Percentiles rank a stretch among this genome's conserved stretches.
These are phyloP conservation scores for Drosophila mimica DNA, from an alignment of 2,888 invertebrate species.

Conservation along the genomic window DNA sequence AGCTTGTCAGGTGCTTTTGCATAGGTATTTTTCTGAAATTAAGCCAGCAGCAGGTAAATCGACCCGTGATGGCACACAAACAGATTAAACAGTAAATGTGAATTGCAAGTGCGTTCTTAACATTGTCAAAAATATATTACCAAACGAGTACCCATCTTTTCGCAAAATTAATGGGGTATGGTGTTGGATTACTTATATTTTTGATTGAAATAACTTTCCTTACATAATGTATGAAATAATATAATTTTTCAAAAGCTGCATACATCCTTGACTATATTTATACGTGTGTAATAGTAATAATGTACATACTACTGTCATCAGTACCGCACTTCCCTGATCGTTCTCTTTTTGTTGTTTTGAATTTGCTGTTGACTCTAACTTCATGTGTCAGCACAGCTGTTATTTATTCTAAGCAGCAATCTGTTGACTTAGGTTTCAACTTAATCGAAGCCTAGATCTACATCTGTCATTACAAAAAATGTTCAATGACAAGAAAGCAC, in stretches of 20 bases:
- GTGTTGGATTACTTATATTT: not conserved
- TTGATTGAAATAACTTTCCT: not conserved
- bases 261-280: not conserved
- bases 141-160: not conserved
- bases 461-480: conserved; percentile 21
- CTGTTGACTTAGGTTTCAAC: conserved; percentile 32
- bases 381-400: conserved; percentile 43
- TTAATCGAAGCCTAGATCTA: conserved; percentile 17
- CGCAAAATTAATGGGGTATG: not conserved
- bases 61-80: conserved; percentile 17
- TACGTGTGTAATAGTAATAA: not conserved
- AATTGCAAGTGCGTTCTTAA: not conserved
- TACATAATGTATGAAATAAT: not conserved
- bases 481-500: conserved; percentile 6
- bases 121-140: not conserved
- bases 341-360: not conserved
- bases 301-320: conserved; percentile 23
- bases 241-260: not conserved
- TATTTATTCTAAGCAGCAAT: conserved; percentile 30
- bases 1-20: conserved; percentile 67
- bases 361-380: conserved; percentile 13
- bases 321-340: conserved; percentile 17
- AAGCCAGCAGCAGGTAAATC: conserved; percentile 33
- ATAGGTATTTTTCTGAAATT: conserved; percentile 28
- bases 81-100: not conserved